Conservation (phyloP, 37 sponge, comb jelly and placozoan species). For the Dysidea cf. avara region DNA sequence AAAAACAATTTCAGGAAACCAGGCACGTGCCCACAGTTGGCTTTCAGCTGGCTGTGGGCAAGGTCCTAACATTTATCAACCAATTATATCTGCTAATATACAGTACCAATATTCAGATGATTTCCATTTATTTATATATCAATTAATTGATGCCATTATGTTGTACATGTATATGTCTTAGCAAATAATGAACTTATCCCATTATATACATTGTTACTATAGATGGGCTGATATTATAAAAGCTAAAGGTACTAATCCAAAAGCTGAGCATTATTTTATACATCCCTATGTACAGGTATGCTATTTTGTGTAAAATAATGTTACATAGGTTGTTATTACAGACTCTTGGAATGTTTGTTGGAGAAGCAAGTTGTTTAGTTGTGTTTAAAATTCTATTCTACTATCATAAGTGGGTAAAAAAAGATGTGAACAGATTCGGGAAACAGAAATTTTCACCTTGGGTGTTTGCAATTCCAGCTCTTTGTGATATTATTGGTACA, state of each 20-base stretch:
- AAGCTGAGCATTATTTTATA: slow-evolving; percentile 65
- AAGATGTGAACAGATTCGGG: slow-evolving; percentile 56
- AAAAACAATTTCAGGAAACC: too few relatives aligned
- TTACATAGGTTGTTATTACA: slow-evolving; percentile 34
- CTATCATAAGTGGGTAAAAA: slow-evolving; percentile 13
- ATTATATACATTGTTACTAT: too few relatives aligned
- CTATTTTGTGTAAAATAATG: too few relatives aligned
- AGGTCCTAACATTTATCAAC: too few relatives aligned
- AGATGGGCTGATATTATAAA: slow-evolving; percentile 78
- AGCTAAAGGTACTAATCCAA: slow-evolving; percentile 68
- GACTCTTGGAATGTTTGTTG: slow-evolving; percentile 91
- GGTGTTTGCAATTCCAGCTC: slow-evolving; percentile 86
- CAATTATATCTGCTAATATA: too few relatives aligned
- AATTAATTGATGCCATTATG: too few relatives aligned
- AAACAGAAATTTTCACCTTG: slow-evolving; percentile 87
- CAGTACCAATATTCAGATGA: too few relatives aligned
- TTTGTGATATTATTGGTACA: slow-evolving; percentile 87
- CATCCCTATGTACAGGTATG: slow-evolving; percentile 88
- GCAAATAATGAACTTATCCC: too few relatives aligned
- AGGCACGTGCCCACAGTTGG: too few relatives aligned
- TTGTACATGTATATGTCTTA: too few relatives aligned
- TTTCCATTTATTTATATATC: too few relatives aligned
- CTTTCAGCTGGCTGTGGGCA: too few relatives aligned
- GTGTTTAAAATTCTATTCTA: slow-evolving; percentile 80
- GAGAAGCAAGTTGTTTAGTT: slow-evolving; percentile 84